Percentiles rank a stretch among this genome's conserved stretches.
phyloP scores from a whole-genome alignment of 2,113 vertebrate genomes.

The Thinocorus orbignyianus region DNA sequence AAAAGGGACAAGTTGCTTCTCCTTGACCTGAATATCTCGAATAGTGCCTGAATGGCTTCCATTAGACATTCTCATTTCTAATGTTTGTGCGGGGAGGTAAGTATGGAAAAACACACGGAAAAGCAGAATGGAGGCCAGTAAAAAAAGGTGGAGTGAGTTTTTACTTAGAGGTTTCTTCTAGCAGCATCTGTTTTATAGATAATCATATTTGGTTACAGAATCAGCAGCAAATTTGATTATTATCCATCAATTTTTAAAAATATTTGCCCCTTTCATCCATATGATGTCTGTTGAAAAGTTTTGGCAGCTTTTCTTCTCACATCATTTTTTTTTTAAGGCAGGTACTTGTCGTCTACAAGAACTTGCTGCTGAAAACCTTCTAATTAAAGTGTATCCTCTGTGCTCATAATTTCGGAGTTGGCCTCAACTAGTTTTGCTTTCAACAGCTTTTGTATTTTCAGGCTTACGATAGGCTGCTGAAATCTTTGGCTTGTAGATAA shows the following conservation, averaged over 20 bases:
- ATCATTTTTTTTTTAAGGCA: background rate
- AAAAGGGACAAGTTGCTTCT: background rate
- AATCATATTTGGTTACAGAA: background rate
- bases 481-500: constrained; percentile 18
- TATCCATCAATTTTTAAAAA: background rate
- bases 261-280: background rate
- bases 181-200: background rate
- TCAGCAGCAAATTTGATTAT: background rate
- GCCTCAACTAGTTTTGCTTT: background rate
- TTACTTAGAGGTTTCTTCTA: background rate
- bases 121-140: background rate
- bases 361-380: background rate
- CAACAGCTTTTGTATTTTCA: constrained; percentile 50
- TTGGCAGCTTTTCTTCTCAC: background rate
- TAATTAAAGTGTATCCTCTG: background rate
- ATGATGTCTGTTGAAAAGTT: background rate
- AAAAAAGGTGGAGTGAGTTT: background rate
- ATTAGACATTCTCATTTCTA: background rate
- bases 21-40: background rate
- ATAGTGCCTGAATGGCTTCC: background rate
- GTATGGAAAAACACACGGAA: background rate
- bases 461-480: background rate
- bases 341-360: background rate
- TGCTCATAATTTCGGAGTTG: background rate
- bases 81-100: background rate